phyloP scores from a whole-genome alignment of 2,113 vertebrate genomes.

The Asarcornis scutulata region DNA sequence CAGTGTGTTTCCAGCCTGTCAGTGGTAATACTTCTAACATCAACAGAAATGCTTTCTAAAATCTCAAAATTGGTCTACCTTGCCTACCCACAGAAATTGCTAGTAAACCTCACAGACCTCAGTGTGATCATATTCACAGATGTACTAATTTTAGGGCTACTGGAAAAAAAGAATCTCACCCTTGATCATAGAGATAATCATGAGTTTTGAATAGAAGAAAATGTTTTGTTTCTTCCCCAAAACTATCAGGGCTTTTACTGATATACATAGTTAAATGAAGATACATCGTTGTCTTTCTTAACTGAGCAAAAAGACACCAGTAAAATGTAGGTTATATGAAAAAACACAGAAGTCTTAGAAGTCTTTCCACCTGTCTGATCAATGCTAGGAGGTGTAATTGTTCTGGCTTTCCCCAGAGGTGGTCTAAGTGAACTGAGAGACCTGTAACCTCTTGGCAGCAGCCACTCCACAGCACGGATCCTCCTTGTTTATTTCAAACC shows the following conservation, averaged over 20 bases:
- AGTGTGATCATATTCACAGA: fast-evolving
- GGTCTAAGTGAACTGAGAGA: constrained; percentile 14
- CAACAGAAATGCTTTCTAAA: neutral
- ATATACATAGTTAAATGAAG: neutral
- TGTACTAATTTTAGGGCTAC: neutral
- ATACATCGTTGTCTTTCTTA: neutral
- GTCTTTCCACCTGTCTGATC: constrained; percentile 21
- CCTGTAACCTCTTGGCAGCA: neutral
- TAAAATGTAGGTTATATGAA: neutral
- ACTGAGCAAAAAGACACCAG: neutral
- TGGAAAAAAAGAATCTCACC: fast-evolving
- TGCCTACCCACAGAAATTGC: neutral
- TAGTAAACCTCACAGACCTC: neutral
- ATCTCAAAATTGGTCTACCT: neutral
- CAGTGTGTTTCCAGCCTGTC: neutral
- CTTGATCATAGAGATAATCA: neutral
- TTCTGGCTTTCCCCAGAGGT: constrained; percentile 29
- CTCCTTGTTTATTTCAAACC: constrained; percentile 1
- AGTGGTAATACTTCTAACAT: neutral
- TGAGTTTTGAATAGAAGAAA: neutral
- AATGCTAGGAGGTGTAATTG: neutral
- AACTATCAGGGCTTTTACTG: neutral
- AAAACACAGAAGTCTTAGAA: neutral
- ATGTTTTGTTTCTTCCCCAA: neutral
- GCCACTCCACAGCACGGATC: neutral